Evolutionary conservation across 1,140 invertebrate genomes (phyloP), one percentile per base, ranked within the genome.

Genomic region (Drepana arcuata): DNA sequence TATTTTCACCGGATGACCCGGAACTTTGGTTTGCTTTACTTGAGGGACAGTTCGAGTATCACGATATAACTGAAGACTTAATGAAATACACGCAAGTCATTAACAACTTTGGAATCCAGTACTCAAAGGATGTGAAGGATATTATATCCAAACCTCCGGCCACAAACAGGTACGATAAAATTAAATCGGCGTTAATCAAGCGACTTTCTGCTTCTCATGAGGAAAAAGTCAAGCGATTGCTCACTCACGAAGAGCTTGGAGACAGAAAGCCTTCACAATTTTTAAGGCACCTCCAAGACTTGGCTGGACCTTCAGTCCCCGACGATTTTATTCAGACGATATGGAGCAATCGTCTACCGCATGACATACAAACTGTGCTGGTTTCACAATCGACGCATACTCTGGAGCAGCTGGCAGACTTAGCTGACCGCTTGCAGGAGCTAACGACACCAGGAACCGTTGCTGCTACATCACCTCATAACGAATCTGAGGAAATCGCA

Each of bases 71-170:
- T 0, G 10, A 10, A 7, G 62, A 70, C 5, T 9, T 27, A 0
- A 70, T 48, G 0, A 68, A 66, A 37, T 64, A 38, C 27, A 18
- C 52, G 18, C 39, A 56, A 10, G 31, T 58, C 28, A 25, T 12
- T 26, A 16, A 1, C 18, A 41, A n/a, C 24, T 48, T 13, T 29
- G 31, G 1, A 25, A 34, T 9, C 16, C 34, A 18, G n/a, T 40
- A 43, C 14, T 31, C 41, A 21, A 28, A 7, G 2, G 44, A 49
- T 15, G 27, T 49, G 2, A 36, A 48, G 13, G 41, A 54, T 23
- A 16, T 54, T 5, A 33, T 49, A 2, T 15, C 33, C 0, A 21
- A 34, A 2, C 40, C 49, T 9, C 49, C 43, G 11, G n/a, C 15
- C 7, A 26, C 25, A 28, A 21, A 32, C 7, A 48, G 41, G 14